Conservation (phyloP, 2,113 vertebrate genomes). For the Sinocyclocheilus grahami region DNA sequence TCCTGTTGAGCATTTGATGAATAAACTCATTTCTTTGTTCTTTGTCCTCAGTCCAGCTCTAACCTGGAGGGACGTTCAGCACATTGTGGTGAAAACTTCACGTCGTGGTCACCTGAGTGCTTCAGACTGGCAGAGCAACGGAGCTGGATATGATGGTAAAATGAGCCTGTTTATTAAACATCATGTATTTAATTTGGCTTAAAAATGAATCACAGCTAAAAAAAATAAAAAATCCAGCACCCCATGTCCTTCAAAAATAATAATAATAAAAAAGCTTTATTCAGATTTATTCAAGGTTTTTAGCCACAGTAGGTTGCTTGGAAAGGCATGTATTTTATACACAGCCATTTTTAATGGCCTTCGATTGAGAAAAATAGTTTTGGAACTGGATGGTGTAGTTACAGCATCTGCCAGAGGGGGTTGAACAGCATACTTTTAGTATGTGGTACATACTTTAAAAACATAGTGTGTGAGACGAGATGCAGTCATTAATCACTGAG, state of each 20-base stretch:
- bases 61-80: conserved; percentile 97
- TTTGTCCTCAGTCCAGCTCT: conserved; percentile 83
- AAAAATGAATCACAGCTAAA: background rate
- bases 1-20: background rate
- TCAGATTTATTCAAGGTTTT: too few relatives aligned
- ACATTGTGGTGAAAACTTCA: conserved; percentile 94
- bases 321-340: too few relatives aligned
- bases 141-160: conserved; percentile 91
- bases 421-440: background rate
- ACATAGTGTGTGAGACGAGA: too few relatives aligned
- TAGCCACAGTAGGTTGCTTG: too few relatives aligned
- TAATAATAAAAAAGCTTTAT: too few relatives aligned
- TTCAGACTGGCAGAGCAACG: conserved; percentile 93
- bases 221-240: too few relatives aligned
- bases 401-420: too few relatives aligned
- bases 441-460: background rate
- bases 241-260: too few relatives aligned
- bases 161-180: background rate
- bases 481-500: background rate
- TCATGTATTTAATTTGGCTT: background rate
- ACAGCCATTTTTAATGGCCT: too few relatives aligned
- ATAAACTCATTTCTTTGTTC: background rate
- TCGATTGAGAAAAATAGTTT: background rate
- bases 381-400: background rate
- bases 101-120: conserved; percentile 85